These are phyloP conservation scores for Hedya salicella DNA, from an alignment of 2,888 invertebrate genomes.

Conservation along the genomic window DNA sequence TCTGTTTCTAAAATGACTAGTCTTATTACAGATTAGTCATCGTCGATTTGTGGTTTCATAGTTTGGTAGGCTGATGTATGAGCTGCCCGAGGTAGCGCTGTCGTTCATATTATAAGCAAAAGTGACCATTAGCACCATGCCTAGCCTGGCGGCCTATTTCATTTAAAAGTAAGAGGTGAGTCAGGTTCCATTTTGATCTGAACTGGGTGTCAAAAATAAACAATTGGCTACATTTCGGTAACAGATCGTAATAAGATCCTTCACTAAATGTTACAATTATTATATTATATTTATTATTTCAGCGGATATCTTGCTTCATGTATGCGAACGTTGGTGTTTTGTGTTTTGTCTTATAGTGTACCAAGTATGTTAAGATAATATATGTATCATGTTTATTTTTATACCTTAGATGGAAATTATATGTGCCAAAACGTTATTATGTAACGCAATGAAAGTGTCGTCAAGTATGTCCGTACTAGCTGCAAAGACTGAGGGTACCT, in stretches of 20 bases:
- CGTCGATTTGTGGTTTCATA: conserved; percentile 46
- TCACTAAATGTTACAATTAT: conserved; percentile 62
- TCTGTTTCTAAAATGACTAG: conserved; percentile 83
- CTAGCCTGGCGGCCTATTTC: conserved; percentile 7
- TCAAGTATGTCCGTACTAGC: conserved; percentile 75
- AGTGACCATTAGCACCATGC: neutral
- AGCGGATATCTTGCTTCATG: conserved; percentile 71
- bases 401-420: conserved; percentile 71
- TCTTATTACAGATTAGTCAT: conserved; percentile 60
- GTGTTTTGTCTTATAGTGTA: conserved; percentile 70
- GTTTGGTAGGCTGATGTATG: conserved; percentile 17
- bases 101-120: neutral
- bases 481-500: conserved; percentile 74
- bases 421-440: conserved; percentile 84
- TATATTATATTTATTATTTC: conserved; percentile 63
- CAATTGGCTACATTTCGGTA: conserved; percentile 84
- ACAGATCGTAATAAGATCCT: conserved; percentile 79
- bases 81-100: neutral
- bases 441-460: conserved; percentile 82
- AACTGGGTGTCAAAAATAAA: conserved; percentile 78
- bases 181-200: conserved; percentile 72
- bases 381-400: conserved; percentile 72
- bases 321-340: conserved; percentile 71
- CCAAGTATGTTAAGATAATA: conserved; percentile 57
- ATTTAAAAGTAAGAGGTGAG: conserved; percentile 54